Conservation (phyloP, 2,888 invertebrate species). For the Hecatera dysodea region DNA sequence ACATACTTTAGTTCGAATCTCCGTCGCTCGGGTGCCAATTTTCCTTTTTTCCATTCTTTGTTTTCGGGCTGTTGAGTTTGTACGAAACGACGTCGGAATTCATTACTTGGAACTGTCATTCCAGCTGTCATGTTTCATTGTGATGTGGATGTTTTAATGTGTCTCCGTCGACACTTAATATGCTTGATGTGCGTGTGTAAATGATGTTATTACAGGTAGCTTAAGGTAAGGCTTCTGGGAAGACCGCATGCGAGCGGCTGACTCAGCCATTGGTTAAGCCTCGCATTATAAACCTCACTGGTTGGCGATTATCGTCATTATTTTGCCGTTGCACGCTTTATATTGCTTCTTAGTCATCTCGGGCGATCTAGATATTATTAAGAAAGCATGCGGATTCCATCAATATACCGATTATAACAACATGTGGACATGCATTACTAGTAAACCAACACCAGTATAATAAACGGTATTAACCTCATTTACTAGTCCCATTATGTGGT, state of each 20-base stretch:
- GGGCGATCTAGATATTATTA: constrained; percentile 21
- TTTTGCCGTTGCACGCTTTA: constrained; percentile 43
- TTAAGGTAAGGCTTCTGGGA: constrained; percentile 55
- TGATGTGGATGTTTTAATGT: constrained; percentile 44
- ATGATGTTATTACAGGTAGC: constrained; percentile 52
- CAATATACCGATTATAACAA: constrained; percentile 15
- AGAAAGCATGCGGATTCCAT: constrained; percentile 26
- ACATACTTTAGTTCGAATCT: constrained; percentile 77
- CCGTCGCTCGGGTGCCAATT: constrained; percentile 80
- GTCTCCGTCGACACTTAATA: constrained; percentile 34
- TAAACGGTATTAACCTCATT: not conserved
- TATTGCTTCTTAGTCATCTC: constrained; percentile 43
- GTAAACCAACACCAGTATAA: not conserved
- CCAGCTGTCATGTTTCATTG: constrained; percentile 52
- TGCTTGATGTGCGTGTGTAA: constrained; percentile 31
- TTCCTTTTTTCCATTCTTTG: constrained; percentile 77
- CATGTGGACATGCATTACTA: constrained; percentile 8
- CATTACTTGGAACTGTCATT: constrained; percentile 68
- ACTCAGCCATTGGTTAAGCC: constrained; percentile 42
- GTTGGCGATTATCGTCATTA: constrained; percentile 50
- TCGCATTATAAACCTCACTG: constrained; percentile 44
- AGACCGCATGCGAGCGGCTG: constrained; percentile 45
- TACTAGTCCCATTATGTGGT: constrained; percentile 13
- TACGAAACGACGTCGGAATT: constrained; percentile 76
- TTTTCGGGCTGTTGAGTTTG: constrained; percentile 77